Conservation (phyloP, 2,113 vertebrate genomes). For the Percopsis transmontana region DNA sequence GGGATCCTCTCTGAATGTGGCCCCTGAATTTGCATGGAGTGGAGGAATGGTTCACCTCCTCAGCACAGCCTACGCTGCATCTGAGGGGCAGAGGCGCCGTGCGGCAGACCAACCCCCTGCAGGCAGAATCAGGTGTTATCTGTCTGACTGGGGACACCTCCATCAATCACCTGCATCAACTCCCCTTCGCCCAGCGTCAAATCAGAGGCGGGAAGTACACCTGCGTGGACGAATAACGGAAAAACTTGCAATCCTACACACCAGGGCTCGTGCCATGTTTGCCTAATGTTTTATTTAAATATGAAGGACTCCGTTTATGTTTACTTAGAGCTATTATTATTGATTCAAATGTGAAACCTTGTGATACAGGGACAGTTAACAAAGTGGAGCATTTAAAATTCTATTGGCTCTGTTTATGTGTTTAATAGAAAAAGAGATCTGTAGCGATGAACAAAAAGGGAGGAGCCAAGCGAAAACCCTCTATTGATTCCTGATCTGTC, state of each 20-base stretch:
- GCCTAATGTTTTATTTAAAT: conserved; percentile 30
- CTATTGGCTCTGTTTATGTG: background rate
- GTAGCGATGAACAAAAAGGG: conserved; percentile 16
- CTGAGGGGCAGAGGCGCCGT: conserved; percentile 51
- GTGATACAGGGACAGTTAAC: background rate
- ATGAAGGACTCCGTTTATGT: background rate
- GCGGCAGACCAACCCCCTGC: conserved; percentile 64
- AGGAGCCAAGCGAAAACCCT: conserved; percentile 39
- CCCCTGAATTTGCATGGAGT: conserved; percentile 72
- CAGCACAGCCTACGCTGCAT: conserved; percentile 41
- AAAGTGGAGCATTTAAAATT: background rate
- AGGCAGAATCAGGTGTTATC: conserved; percentile 78
- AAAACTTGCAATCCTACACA: conserved; percentile 42
- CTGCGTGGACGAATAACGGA: conserved; percentile 47
- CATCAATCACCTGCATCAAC: conserved; percentile 75
- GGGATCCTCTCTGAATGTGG: conserved; percentile 75
- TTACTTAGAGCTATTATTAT: too few species aligned
- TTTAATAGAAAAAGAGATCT: background rate
- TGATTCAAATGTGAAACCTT: background rate
- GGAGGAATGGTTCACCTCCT: conserved; percentile 71
- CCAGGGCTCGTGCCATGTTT: conserved; percentile 37
- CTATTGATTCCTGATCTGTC: conserved; percentile 69
- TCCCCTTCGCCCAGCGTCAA: conserved; percentile 64
- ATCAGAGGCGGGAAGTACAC: conserved; percentile 61
- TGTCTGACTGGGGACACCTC: conserved; percentile 73